Percentiles rank a stretch among this genome's conserved stretches.
Evolutionary conservation across 2,797 vertebrate genomes (phyloP).

Genomic region (Antrozous pallidus): DNA sequence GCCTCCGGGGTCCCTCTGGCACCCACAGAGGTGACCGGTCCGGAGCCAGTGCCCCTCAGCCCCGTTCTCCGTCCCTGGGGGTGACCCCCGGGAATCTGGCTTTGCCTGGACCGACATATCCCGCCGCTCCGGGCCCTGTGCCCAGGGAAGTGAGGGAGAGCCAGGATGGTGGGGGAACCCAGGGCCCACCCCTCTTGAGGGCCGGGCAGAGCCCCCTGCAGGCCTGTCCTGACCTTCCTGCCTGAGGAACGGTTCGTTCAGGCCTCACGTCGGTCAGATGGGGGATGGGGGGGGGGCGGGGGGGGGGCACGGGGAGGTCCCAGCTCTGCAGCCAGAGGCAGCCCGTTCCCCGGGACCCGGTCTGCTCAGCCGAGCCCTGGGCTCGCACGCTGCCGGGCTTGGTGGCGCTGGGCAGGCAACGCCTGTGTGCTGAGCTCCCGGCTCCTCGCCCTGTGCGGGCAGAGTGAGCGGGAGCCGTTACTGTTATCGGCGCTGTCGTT

Average conservation of each 20-base stretch:
- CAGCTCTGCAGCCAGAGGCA: neutral
- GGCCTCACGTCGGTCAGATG: accelerated
- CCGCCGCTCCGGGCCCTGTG: accelerated
- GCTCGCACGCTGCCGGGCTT: accelerated
- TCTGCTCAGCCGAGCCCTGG: neutral
- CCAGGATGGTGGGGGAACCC: accelerated
- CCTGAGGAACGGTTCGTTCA: neutral
- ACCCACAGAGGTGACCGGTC: accelerated
- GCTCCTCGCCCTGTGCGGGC: neutral
- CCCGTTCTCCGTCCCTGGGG: accelerated
- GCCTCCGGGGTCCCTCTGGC: neutral
- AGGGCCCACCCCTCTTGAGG: accelerated
- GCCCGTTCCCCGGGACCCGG: neutral
- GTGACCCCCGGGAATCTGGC: neutral
- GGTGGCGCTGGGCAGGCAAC: neutral
- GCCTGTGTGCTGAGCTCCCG: accelerated
- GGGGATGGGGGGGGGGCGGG: neutral
- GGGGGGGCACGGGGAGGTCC: too few species aligned
- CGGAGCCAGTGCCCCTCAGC: neutral
- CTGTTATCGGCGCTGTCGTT: accelerated
- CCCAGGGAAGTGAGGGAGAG: too few species aligned
- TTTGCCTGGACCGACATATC: neutral
- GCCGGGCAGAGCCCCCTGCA: neutral
- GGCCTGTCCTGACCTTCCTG: neutral
- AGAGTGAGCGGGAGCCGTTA: neutral